Conservation (phyloP, 1,140 invertebrate genomes). For the Drosophila equinoxialis region DNA sequence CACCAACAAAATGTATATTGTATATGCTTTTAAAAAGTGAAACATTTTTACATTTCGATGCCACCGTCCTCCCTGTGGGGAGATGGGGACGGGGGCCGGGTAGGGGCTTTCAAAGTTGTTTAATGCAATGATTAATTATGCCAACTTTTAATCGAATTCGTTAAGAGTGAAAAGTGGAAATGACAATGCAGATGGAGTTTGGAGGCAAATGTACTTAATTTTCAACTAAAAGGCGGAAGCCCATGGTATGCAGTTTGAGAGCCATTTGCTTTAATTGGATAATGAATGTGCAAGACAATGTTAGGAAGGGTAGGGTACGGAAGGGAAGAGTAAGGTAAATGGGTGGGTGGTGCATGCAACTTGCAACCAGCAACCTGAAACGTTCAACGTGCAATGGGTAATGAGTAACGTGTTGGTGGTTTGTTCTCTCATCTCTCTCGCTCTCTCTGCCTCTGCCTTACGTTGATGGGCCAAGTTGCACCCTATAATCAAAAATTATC, state of each 20-base stretch:
- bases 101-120: conserved; percentile 52
- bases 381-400: too few species aligned
- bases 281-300: background rate
- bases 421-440: background rate
- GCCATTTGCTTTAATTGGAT: conserved; percentile 12
- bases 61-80: too few species aligned
- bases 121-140: conserved; percentile 75
- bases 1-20: conserved; percentile 20
- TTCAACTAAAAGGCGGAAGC: conserved; percentile 26
- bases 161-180: background rate
- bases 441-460: background rate
- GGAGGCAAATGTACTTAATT: conserved; percentile 41
- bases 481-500: too few species aligned
- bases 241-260: conserved; percentile 32
- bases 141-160: conserved; percentile 67
- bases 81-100: background rate
- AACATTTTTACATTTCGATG: too few species aligned
- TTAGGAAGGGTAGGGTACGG: background rate
- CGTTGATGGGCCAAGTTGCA: background rate
- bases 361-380: background rate
- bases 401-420: background rate
- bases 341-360: background rate
- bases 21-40: conserved; percentile 33
- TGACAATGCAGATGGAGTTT: background rate
- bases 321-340: too few species aligned